phyloP scores from a whole-genome alignment of 2,888 invertebrate species.

The Mesorhabditis spiculigera region DNA sequence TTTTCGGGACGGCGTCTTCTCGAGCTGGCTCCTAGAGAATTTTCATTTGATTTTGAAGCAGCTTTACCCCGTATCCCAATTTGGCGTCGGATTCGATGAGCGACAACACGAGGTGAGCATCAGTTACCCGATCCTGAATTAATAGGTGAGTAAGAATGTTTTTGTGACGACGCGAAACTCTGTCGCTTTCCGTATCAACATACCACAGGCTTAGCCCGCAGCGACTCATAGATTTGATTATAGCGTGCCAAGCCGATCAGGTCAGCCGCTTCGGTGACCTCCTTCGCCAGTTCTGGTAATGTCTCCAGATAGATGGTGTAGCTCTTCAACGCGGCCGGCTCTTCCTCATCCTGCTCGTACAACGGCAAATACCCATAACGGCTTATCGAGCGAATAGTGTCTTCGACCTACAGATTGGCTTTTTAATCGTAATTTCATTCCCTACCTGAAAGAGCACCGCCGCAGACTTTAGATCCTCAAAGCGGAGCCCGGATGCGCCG shows the following conservation, averaged over 20 bases:
- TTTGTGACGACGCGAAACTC: background rate
- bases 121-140: no score
- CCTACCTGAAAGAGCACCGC: no score
- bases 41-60: background rate
- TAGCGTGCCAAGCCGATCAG: background rate
- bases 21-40: background rate
- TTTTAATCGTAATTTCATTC: no score
- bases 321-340: background rate
- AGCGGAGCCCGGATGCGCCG: no score
- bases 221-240: no score
- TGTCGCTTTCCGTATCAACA: background rate
- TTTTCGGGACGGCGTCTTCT: background rate
- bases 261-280: constrained; percentile 2
- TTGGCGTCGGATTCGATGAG: background rate
- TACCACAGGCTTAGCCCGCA: background rate
- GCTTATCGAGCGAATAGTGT: no score
- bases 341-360: background rate
- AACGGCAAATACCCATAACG: no score
- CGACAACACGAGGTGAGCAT: background rate
- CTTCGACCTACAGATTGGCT: no score
- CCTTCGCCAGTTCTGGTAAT: background rate
- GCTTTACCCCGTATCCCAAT: background rate
- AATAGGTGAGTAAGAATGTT: background rate
- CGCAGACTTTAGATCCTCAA: no score
- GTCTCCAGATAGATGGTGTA: background rate